Evolutionary conservation across 2,888 invertebrate genomes (phyloP).

Genomic region (Sminthurinus aureus): DNA sequence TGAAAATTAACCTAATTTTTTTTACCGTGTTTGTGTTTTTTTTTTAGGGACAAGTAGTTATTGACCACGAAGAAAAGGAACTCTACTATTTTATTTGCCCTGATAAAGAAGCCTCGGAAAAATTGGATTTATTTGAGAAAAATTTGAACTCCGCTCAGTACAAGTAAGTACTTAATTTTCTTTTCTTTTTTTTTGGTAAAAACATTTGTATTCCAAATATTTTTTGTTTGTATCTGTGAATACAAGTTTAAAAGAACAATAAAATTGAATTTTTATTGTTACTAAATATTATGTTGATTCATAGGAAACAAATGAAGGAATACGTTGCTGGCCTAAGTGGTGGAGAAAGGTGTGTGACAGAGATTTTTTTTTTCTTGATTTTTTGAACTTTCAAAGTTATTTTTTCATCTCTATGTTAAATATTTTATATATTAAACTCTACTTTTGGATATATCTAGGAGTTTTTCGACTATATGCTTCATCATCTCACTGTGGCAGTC

Average conservation of each 20-base stretch:
- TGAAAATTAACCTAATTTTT: not conserved
- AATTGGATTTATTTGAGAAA: constrained; percentile 11
- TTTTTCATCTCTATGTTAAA: too few relatives aligned
- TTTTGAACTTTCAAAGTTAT: too few relatives aligned
- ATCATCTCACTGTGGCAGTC: constrained; percentile 93
- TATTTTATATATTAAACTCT: too few relatives aligned
- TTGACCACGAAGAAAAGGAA: constrained; percentile 39
- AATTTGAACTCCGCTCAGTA: not conserved
- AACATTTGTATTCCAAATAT: not conserved
- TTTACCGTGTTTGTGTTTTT: not conserved
- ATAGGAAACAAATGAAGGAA: constrained; percentile 37
- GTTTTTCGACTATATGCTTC: constrained; percentile 94
- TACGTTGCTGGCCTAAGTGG: constrained; percentile 74
- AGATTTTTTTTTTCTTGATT: too few relatives aligned
- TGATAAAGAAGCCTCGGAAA: constrained; percentile 37
- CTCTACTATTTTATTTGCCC: constrained; percentile 46
- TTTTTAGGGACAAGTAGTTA: constrained; percentile 37
- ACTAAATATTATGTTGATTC: not conserved
- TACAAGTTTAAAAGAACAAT: too few relatives aligned
- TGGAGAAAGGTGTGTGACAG: too few relatives aligned
- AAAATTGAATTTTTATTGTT: too few relatives aligned
- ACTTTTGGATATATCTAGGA: too few relatives aligned
- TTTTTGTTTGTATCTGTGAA: too few relatives aligned
- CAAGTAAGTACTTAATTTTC: constrained; percentile 24
- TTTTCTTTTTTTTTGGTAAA: not conserved